phyloP scores from a whole-genome alignment of 2,113 vertebrate species.

The Chaetodon trifascialis region DNA sequence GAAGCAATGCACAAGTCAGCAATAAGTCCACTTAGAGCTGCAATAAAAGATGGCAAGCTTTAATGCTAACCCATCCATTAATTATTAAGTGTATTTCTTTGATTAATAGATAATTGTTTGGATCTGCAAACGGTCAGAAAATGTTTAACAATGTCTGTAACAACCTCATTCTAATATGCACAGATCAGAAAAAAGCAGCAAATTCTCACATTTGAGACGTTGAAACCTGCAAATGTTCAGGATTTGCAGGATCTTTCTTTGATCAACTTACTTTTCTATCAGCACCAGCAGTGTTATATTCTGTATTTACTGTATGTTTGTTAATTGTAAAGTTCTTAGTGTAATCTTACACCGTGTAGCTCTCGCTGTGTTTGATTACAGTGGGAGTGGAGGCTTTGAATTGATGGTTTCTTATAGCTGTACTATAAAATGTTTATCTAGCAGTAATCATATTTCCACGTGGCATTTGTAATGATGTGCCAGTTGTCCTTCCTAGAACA shows the following conservation, averaged over 20 bases:
- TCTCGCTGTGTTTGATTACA: background rate
- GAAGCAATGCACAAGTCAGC: background rate
- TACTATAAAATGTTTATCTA: slow-evolving; percentile 21
- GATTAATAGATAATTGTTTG: background rate
- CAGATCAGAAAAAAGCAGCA: background rate
- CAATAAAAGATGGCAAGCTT: slow-evolving; percentile 3
- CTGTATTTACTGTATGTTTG: background rate
- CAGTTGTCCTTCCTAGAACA: background rate
- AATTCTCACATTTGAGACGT: background rate
- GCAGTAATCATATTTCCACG: slow-evolving; percentile 2
- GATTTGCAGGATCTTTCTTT: too few relatives aligned
- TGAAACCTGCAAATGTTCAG: background rate
- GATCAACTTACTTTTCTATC: background rate
- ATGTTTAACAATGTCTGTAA: background rate
- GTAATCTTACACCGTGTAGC: background rate
- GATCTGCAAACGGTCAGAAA: too few relatives aligned
- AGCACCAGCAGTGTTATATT: too few relatives aligned
- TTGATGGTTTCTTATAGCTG: background rate
- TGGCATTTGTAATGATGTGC: background rate
- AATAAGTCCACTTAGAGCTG: too few relatives aligned
- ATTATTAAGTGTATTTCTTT: background rate
- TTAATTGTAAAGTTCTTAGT: background rate
- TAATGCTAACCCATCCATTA: background rate
- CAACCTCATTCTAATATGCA: background rate
- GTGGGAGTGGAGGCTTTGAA: background rate